phyloP scores from a whole-genome alignment of 2,888 invertebrate genomes.

The Caradrina clavipalpis region DNA sequence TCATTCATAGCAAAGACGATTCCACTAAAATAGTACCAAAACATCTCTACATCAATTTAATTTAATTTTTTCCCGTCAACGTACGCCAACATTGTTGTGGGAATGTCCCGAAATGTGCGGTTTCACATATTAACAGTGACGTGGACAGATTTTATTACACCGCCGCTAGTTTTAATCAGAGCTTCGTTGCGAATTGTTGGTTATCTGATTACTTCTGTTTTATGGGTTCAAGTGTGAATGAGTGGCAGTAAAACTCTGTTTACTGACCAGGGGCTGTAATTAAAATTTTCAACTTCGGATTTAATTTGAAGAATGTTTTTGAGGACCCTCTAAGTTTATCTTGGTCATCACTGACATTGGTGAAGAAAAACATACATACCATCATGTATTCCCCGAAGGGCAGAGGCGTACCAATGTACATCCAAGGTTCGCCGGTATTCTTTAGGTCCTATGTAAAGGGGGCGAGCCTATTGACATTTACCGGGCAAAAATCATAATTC shows the following conservation, averaged over 20 bases:
- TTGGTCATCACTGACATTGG: too few species aligned
- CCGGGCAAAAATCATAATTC: too few species aligned
- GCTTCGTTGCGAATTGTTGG: conserved; percentile 51
- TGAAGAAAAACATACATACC: too few species aligned
- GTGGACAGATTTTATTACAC: conserved; percentile 76
- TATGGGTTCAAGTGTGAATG: conserved; percentile 52
- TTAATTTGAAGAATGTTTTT: conserved; percentile 8
- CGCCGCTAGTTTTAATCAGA: conserved; percentile 73
- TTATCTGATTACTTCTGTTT: conserved; percentile 61
- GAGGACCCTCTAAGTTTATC: too few species aligned
- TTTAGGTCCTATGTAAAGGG: too few species aligned
- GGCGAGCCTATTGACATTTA: too few species aligned
- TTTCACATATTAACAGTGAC: conserved; percentile 77
- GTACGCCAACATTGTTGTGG: conserved; percentile 80
- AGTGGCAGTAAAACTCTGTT: conserved; percentile 45
- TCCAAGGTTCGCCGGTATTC: too few species aligned
- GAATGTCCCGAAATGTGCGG: conserved; percentile 75
- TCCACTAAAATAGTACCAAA: conserved; percentile 15
- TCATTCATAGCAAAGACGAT: too few species aligned
- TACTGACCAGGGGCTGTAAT: conserved; percentile 23
- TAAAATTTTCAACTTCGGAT: conserved; percentile 11
- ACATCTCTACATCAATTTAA: conserved; percentile 74
- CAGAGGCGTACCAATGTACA: too few species aligned
- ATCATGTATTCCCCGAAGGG: too few species aligned
- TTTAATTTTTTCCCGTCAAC: conserved; percentile 83